Conservation (phyloP, 1,140 invertebrate species). For the Idris sp. region DNA sequence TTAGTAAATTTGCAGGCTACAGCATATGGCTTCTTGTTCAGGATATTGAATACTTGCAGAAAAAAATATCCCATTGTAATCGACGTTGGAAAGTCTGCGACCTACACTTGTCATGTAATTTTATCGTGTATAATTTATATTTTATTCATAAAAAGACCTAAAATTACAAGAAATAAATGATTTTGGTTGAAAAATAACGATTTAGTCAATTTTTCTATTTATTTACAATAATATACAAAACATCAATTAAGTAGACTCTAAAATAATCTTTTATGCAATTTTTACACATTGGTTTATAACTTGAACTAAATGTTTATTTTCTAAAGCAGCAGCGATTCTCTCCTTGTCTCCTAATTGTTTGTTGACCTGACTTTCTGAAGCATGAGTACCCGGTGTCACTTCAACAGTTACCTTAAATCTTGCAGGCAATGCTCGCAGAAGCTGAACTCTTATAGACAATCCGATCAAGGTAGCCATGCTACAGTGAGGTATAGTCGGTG, state of each 20-base stretch:
- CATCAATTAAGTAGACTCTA: not conserved
- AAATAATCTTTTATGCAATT: slow-evolving; percentile 21
- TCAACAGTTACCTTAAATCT: slow-evolving; percentile 93
- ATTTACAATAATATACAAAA: slow-evolving; percentile 22
- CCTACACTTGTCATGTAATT: no score
- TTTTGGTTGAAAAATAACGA: no score
- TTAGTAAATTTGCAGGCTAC: no score
- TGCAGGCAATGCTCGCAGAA: slow-evolving; percentile 90
- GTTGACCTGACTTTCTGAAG: slow-evolving; percentile 94
- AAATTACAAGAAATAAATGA: no score
- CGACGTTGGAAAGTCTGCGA: no score
- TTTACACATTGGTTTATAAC: slow-evolving; percentile 96
- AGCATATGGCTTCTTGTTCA: no score
- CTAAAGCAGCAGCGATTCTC: slow-evolving; percentile 96
- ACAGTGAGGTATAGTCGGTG: slow-evolving; percentile 99
- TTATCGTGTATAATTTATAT: no score
- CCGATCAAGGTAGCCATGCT: slow-evolving; percentile 99
- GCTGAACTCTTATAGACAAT: slow-evolving; percentile 90
- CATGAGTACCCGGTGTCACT: slow-evolving; percentile 95
- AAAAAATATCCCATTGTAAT: no score
- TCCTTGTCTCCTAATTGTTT: slow-evolving; percentile 99
- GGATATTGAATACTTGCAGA: no score
- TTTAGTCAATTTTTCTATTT: no score
- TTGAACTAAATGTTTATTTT: slow-evolving; percentile 93
- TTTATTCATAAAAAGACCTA: no score